Evolutionary conservation across 2,888 invertebrate genomes (phyloP).

Genomic region (Ditylenchus weischeri): DNA sequence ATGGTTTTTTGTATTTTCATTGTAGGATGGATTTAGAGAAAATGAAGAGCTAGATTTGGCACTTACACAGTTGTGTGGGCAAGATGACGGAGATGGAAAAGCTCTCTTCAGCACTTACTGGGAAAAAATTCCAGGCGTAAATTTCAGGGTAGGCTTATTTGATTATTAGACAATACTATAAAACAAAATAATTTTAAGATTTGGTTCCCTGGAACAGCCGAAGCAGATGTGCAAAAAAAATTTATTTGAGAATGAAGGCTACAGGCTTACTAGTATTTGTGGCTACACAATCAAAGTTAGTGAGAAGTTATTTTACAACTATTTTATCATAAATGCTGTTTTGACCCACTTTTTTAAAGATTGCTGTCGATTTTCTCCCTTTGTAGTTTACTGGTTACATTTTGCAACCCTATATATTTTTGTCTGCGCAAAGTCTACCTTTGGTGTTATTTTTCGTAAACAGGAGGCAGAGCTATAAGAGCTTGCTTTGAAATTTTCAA

Average conservation of each 20-base stretch:
- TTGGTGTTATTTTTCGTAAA: no score
- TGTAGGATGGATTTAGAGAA: slow-evolving; percentile 38
- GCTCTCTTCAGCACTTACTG: slow-evolving; percentile 55
- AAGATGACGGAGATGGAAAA: slow-evolving; percentile 48
- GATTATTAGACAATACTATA: slow-evolving; percentile 23
- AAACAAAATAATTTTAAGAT: slow-evolving; percentile 35
- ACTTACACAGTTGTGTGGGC: slow-evolving; percentile 56
- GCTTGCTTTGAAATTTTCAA: no score
- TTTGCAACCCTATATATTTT: no score
- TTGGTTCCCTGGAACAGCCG: slow-evolving; percentile 56
- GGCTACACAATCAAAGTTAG: slow-evolving; percentile 43
- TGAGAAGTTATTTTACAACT: not conserved
- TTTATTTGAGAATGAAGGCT: slow-evolving; percentile 51
- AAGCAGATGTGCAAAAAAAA: slow-evolving; percentile 50
- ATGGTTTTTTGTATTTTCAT: not conserved
- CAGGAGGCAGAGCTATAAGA: no score
- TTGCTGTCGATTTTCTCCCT: no score
- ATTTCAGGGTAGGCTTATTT: slow-evolving; percentile 35
- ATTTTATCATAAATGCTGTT: no score
- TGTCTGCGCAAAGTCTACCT: no score
- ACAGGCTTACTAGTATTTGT: slow-evolving; percentile 50
- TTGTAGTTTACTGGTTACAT: no score
- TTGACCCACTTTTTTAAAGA: no score
- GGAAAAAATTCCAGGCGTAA: slow-evolving; percentile 53
- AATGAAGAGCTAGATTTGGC: slow-evolving; percentile 55